Conservation (phyloP, 2,113 vertebrate species). For the Marmota monax region DNA sequence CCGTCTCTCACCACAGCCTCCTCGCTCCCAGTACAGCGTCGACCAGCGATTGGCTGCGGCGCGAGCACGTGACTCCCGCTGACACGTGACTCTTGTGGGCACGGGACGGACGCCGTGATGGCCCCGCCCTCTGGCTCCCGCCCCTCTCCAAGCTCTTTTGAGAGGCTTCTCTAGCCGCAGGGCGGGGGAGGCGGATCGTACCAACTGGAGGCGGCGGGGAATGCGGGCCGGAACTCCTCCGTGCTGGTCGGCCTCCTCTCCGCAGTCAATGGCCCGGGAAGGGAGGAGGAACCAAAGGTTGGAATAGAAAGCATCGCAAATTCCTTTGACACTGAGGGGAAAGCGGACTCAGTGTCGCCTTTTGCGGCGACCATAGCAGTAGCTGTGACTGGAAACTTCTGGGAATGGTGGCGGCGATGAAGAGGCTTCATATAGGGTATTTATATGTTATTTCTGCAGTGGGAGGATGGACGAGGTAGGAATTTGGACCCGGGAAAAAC, state of each 20-base stretch:
- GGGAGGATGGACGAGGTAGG: neutral
- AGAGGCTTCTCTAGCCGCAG: neutral
- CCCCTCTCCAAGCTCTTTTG: neutral
- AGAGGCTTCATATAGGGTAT: neutral
- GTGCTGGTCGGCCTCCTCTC: neutral
- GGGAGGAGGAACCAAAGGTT: neutral
- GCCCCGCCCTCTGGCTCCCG: conserved; percentile 56
- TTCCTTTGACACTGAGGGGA: neutral
- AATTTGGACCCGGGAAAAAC: too few species aligned
- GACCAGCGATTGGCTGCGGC: conserved; percentile 83
- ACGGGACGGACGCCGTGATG: conserved; percentile 69
- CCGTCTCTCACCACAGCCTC: conserved; percentile 78
- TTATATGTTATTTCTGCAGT: neutral
- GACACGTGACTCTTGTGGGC: conserved; percentile 83
- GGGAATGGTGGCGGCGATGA: conserved; percentile 80
- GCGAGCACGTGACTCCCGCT: conserved; percentile 83
- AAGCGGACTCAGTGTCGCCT: neutral
- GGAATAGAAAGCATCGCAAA: conserved; percentile 47
- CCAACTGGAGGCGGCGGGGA: conserved; percentile 16
- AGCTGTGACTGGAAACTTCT: conserved; percentile 83
- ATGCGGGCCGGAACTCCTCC: neutral
- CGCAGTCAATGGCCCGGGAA: neutral
- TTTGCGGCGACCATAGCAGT: neutral
- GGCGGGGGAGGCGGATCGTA: neutral
- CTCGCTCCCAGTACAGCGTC: conserved; percentile 66